Evolutionary conservation across 2,113 vertebrate species (phyloP).

Genomic region (Chascanopsetta lugubris): DNA sequence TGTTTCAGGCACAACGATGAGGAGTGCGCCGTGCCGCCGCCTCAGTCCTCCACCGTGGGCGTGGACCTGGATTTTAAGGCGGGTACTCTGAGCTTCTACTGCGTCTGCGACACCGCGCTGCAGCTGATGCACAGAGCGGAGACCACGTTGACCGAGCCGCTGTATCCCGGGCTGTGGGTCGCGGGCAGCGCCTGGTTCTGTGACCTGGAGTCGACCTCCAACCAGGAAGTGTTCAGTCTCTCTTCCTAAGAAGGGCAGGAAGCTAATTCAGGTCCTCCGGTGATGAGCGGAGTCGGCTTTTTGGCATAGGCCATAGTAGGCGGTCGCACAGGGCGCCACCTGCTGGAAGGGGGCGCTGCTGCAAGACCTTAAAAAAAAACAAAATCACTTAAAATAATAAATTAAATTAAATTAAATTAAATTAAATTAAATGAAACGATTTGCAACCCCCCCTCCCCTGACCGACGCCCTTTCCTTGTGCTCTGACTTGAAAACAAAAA

Average conservation of each 20-base stretch:
- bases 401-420: too few species aligned
- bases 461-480: too few species aligned
- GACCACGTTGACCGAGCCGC: slow-evolving; percentile 10
- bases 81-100: not conserved
- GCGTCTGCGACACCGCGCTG: not conserved
- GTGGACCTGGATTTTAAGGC: slow-evolving; percentile 9
- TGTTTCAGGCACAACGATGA: not conserved
- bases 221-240: not conserved
- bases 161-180: slow-evolving; percentile 11
- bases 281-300: not conserved
- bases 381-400: too few species aligned
- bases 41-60: slow-evolving; percentile 1
- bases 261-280: too few species aligned
- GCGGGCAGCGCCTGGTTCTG: not conserved
- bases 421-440: too few species aligned
- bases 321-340: too few species aligned
- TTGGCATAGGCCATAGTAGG: too few species aligned
- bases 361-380: too few species aligned
- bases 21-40: not conserved
- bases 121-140: slow-evolving; percentile 9
- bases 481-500: too few species aligned
- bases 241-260: too few species aligned
- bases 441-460: too few species aligned
- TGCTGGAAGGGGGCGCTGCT: too few species aligned
- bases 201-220: not conserved